Percentiles rank a stretch among this genome's conserved stretches.
These are phyloP conservation scores for Ivindomyrus marchei DNA, from an alignment of 2,113 vertebrate species.

Conservation along the genomic window DNA sequence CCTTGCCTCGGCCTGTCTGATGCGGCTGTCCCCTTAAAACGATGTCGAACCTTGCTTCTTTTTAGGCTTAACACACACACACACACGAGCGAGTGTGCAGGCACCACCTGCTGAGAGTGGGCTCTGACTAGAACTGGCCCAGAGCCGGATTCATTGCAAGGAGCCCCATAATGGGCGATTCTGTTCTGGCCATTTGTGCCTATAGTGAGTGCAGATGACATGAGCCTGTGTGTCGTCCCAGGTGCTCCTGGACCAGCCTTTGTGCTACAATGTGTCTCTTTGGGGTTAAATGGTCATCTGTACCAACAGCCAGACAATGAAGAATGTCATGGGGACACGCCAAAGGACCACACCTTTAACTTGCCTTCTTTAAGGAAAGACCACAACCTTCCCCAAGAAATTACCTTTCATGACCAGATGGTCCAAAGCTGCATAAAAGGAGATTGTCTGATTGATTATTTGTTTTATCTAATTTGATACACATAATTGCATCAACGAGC, in stretches of 20 bases:
- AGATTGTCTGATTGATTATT: conserved; percentile 53
- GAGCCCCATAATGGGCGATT: conserved; percentile 28
- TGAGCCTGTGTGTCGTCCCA: background rate
- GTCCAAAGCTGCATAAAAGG: conserved; percentile 39
- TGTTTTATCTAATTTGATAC: conserved; percentile 52
- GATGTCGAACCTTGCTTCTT: background rate
- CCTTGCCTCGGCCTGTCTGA: conserved; percentile 58
- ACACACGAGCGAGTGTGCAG: background rate
- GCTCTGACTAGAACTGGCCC: conserved; percentile 10
- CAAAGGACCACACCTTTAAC: background rate
- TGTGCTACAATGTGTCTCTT: background rate
- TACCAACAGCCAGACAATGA: background rate
- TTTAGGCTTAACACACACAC: background rate
- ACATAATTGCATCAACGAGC: conserved; percentile 45
- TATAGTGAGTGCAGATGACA: conserved; percentile 2
- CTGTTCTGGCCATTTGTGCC: background rate
- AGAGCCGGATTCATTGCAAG: conserved; percentile 28
- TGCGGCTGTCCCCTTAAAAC: background rate
- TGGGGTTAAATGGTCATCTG: background rate
- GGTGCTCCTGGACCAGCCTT: background rate
- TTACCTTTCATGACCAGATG: conserved; percentile 49
- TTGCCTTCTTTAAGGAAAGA: background rate
- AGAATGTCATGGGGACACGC: background rate
- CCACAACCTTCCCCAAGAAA: conserved; percentile 22
- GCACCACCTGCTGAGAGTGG: background rate